Percentiles rank a stretch among this genome's conserved stretches.
Conservation (phyloP, 2,113 vertebrate genomes). For the Lophotis ruficrista region DNA sequence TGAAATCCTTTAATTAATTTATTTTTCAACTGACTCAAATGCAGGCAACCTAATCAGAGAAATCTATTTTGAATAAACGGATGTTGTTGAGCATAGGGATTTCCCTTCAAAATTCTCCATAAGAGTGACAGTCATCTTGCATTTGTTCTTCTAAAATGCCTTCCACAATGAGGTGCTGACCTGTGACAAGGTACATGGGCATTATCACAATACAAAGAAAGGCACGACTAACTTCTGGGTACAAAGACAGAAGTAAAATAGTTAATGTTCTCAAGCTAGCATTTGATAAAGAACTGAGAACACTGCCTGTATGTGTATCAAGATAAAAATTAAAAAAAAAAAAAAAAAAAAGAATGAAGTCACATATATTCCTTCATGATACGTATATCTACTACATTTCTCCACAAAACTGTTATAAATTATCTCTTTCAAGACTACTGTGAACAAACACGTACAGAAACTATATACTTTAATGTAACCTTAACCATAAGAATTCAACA, state of each 20-base stretch:
- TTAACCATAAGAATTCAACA: neutral
- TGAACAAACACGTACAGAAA: neutral
- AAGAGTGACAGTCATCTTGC: neutral
- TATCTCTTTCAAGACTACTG: neutral
- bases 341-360: neutral
- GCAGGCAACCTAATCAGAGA: neutral
- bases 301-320: neutral
- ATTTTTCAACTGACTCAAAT: neutral
- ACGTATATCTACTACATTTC: neutral
- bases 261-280: neutral
- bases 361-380: neutral
- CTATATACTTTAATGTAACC: neutral
- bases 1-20: neutral
- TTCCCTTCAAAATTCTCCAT: neutral
- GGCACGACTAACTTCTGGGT: neutral
- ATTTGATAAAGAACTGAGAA: neutral
- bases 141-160: neutral
- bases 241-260: neutral
- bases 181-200: neutral
- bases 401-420: neutral
- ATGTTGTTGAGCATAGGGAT: neutral
- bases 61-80: neutral
- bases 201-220: conserved; percentile 13
- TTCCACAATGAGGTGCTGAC: neutral
- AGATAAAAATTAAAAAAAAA: neutral